phyloP scores from a whole-genome alignment of 2,113 vertebrate species.

The Phaethon lepturus region DNA sequence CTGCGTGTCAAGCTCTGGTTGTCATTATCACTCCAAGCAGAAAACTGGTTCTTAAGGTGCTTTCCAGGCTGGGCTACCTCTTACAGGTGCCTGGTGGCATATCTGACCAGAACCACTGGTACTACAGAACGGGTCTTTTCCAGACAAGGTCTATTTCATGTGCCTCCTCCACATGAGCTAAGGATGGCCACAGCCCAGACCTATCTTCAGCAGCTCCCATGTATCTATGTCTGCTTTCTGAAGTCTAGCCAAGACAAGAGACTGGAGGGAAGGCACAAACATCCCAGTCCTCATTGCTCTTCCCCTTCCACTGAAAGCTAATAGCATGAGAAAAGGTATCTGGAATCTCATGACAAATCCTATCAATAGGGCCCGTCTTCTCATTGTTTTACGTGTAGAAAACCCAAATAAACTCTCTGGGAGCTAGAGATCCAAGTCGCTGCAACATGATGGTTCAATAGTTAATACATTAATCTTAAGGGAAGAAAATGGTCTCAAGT shows the following conservation, averaged over 20 bases:
- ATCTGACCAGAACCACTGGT: not conserved
- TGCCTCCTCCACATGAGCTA: not conserved
- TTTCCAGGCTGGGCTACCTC: not conserved
- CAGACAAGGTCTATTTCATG: not conserved
- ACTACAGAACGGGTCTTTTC: not conserved
- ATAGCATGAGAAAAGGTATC: not conserved
- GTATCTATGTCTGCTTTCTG: not conserved
- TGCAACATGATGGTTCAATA: not conserved
- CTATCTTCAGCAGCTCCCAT: not conserved
- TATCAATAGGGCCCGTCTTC: not conserved
- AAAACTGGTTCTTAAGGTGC: not conserved
- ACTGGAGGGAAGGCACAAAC: not conserved
- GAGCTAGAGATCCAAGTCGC: not conserved
- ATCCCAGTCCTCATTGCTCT: not conserved
- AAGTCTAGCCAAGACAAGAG: not conserved
- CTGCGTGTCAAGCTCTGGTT: not conserved
- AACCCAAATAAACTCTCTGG: not conserved
- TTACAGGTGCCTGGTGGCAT: not conserved
- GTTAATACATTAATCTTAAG: not conserved
- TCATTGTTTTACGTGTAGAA: not conserved
- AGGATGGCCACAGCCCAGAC: not conserved
- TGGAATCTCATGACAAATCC: not conserved
- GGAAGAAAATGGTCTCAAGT: not conserved
- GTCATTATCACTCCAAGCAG: not conserved
- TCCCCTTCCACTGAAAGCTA: not conserved